Evolutionary conservation across 2,888 invertebrate genomes (phyloP).

Genomic region (Phorcus lineatus): DNA sequence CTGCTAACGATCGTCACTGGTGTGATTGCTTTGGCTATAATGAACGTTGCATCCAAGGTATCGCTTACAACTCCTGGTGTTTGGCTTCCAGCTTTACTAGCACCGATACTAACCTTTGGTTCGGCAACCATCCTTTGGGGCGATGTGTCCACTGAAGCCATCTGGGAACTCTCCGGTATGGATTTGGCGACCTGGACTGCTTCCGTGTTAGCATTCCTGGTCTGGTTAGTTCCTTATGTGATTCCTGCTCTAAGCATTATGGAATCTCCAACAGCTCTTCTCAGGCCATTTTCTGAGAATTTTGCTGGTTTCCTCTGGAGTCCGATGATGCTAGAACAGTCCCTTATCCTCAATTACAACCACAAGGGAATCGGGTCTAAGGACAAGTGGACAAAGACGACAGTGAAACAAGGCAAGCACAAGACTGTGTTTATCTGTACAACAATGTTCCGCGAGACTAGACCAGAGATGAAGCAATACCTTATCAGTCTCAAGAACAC

Average conservation of each 20-base stretch:
- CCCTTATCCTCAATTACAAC: slow-evolving; percentile 43
- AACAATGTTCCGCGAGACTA: slow-evolving; percentile 49
- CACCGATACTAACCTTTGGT: slow-evolving; percentile 40
- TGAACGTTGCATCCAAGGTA: slow-evolving; percentile 43
- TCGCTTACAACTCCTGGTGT: slow-evolving; percentile 46
- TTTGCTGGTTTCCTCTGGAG: slow-evolving; percentile 48
- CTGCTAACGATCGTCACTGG: slow-evolving; percentile 40
- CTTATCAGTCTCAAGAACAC: slow-evolving; percentile 43
- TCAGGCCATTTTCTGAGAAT: slow-evolving; percentile 46
- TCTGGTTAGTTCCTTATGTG: slow-evolving; percentile 44
- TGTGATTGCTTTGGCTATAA: slow-evolving; percentile 39
- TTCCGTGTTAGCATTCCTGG: slow-evolving; percentile 38
- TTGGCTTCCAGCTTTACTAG: slow-evolving; percentile 43
- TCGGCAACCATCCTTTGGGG: slow-evolving; percentile 42
- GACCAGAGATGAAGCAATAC: slow-evolving; percentile 45
- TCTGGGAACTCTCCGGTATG: slow-evolving; percentile 42
- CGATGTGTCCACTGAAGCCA: slow-evolving; percentile 38
- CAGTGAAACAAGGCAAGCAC: not conserved
- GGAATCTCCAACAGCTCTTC: slow-evolving; percentile 27
- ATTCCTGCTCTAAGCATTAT: slow-evolving; percentile 30
- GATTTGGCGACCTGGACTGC: slow-evolving; percentile 45
- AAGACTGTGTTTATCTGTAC: slow-evolving; percentile 50
- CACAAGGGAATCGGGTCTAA: slow-evolving; percentile 38
- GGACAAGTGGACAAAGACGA: not conserved
- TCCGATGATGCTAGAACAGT: slow-evolving; percentile 46